phyloP scores from a whole-genome alignment of 2,797 vertebrate species.

The Prionace glauca region DNA sequence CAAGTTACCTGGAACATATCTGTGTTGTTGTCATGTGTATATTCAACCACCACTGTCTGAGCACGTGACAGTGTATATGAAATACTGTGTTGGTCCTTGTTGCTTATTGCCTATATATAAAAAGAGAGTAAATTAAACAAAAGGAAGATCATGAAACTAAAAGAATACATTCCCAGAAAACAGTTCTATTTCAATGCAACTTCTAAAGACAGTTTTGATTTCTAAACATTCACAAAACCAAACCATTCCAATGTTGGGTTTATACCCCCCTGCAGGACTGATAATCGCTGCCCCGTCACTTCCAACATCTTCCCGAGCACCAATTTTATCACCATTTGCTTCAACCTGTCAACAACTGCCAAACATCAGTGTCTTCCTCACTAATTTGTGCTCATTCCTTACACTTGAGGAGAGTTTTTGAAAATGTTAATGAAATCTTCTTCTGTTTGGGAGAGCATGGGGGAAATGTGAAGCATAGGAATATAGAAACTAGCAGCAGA shows the following conservation, averaged over 20 bases:
- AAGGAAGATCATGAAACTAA: background rate
- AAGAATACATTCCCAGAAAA: background rate
- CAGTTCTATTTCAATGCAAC: background rate
- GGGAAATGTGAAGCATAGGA: background rate
- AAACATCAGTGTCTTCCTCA: background rate
- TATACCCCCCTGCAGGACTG: background rate
- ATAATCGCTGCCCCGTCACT: background rate
- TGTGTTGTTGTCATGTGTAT: conserved; percentile 90
- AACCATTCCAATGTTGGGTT: background rate
- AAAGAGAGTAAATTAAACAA: conserved; percentile 36
- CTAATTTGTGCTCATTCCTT: background rate
- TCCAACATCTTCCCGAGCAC: background rate
- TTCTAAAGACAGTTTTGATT: background rate
- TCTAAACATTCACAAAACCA: background rate
- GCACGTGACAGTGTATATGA: conserved; percentile 91
- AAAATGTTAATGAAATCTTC: background rate
- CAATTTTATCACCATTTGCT: background rate
- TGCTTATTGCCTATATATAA: conserved; percentile 84
- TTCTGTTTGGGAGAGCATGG: background rate
- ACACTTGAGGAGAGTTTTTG: background rate
- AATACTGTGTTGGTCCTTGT: conserved; percentile 98
- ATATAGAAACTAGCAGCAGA: too few species aligned
- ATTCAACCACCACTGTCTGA: conserved; percentile 97
- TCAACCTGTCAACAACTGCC: background rate
- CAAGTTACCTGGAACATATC: conserved; percentile 95